Evolutionary conservation across 2,113 vertebrate species (phyloP), one percentile per base, ranked within the genome.

Genomic region (Theristicus caerulescens): DNA sequence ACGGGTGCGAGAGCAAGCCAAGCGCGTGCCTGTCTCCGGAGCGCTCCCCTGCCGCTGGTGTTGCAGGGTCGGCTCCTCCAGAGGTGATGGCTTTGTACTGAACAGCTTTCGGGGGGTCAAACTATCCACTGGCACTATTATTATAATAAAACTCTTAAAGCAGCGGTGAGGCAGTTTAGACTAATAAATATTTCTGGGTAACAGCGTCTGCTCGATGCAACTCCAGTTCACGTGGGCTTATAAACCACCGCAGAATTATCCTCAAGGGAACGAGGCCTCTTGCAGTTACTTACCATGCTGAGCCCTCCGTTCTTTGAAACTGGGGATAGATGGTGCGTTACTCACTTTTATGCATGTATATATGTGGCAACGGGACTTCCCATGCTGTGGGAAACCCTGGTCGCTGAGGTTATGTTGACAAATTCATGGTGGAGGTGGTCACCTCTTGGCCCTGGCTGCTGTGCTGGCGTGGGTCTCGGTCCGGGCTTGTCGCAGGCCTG

Each of bases 281-380:
- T 31, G 55, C 54, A 58, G 42, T 4, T 38, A 17, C 9, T 64
- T 27, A 4, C 59, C 13, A 2, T 10, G 19, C 27, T 54, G 24
- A 91, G 38, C 34, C 42, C 40, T 44, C 46, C 0, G 2, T 40
- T n/a, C 82, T 29, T 5, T 38, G 40, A 21, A 47, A 21, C 38
- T 15, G n/a, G 46, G 40, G 38, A 17, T 12, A 16, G 85, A 4
- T 20, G 24, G 2, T 11, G n/a, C 3, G 4, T n/a, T 27, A 2
- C 44, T 38, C 5, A 42, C 36, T 83, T 19, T 8, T 17, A 3
- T 47, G 34, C 6, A 0, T 7, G 5, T 5, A 0, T 36, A 0
- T 49, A 1, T 6, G 34, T 55, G 80, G 38, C 29, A 42, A 1
- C 32, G 40, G 59, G 36, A 24, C 15, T 52, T 40, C 2, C 7